These are phyloP conservation scores for Phoxinus dragarum DNA, from an alignment of 2,797 vertebrate genomes.

Conservation along the genomic window DNA sequence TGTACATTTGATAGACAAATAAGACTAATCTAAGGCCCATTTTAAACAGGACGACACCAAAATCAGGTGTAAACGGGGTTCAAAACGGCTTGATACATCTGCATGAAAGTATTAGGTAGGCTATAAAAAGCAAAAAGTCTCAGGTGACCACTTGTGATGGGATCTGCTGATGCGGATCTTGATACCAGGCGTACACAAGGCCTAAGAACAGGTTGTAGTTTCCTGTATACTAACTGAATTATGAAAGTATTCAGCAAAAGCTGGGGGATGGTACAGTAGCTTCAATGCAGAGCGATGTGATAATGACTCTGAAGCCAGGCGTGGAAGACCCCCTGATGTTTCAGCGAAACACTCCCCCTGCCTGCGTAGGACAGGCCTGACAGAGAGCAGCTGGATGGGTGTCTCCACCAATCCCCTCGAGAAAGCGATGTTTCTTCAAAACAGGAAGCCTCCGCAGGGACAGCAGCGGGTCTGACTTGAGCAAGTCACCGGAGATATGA, in stretches of 20 bases:
- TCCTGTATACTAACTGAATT: slow-evolving; percentile 16
- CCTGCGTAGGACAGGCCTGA: slow-evolving; percentile 62
- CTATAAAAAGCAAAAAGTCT: not conserved
- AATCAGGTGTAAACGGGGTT: not conserved
- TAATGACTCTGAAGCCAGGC: slow-evolving; percentile 66
- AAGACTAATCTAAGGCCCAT: not conserved
- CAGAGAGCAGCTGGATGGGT: slow-evolving; percentile 68
- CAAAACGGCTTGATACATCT: not conserved
- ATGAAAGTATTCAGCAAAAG: slow-evolving; percentile 43
- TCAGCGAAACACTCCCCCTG: slow-evolving; percentile 67
- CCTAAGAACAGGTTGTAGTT: not conserved
- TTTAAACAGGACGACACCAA: not conserved
- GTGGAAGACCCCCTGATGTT: slow-evolving; percentile 59
- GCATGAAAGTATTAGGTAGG: not conserved
- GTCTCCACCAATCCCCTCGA: slow-evolving; percentile 46
- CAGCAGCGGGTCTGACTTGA: slow-evolving; percentile 39
- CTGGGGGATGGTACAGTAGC: slow-evolving; percentile 60
- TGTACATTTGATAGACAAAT: not conserved
- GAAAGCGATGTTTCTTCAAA: slow-evolving; percentile 35
- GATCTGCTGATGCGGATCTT: not conserved
- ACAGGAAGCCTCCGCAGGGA: slow-evolving; percentile 38
- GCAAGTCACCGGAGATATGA: slow-evolving; percentile 12
- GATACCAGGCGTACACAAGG: not conserved
- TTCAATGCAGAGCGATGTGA: slow-evolving; percentile 67
- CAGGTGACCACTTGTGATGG: not conserved